These are phyloP conservation scores for Tetragonula carbonaria DNA, from an alignment of 2,888 invertebrate genomes.

Conservation along the genomic window DNA sequence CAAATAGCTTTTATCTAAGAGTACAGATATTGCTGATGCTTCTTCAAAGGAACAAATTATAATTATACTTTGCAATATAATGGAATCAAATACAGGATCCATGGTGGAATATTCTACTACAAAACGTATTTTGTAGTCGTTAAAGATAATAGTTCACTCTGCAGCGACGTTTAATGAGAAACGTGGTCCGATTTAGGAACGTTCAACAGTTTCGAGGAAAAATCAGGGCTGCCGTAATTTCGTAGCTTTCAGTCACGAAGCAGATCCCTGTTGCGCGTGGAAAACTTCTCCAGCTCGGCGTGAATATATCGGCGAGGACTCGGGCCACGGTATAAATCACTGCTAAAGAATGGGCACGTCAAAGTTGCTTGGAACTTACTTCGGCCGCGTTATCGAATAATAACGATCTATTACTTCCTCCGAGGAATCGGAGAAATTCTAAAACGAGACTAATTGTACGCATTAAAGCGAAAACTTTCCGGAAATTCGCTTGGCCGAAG, in stretches of 20 bases:
- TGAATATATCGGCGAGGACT: conserved; percentile 5
- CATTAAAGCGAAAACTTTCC: not conserved
- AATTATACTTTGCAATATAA: too few relatives aligned
- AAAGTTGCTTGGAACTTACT: conserved; percentile 16
- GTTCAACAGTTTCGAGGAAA: not conserved
- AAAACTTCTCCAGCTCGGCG: conserved; percentile 6
- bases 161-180: not conserved
- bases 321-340: conserved; percentile 10
- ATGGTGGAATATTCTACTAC: not conserved
- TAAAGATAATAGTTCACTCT: not conserved
- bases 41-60: too few relatives aligned
- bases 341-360: not conserved
- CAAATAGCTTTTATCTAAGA: too few relatives aligned
- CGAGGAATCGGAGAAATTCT: not conserved
- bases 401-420: conserved; percentile 23
- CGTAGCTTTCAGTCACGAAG: conserved; percentile 4
- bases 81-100: not conserved
- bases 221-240: conserved; percentile 16
- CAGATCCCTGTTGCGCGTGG: conserved; percentile 12
- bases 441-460: not conserved
- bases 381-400: conserved; percentile 2
- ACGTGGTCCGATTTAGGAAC: not conserved
- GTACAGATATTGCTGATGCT: too few relatives aligned
- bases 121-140: not conserved
- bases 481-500: not conserved